Evolutionary conservation across 2,888 invertebrate genomes (phyloP).

Genomic region (Cabera pusaria): DNA sequence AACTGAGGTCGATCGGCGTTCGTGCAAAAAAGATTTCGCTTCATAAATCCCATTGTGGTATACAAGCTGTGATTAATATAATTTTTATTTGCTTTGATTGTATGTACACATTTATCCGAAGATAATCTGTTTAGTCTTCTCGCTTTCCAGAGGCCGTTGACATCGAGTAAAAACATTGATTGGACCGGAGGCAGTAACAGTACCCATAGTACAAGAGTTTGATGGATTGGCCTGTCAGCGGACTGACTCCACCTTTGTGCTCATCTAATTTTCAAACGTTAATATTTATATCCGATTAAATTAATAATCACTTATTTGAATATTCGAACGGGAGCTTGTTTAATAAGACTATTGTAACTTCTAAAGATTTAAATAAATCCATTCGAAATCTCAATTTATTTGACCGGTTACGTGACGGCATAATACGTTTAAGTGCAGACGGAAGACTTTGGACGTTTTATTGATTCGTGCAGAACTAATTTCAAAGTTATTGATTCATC

Average conservation of each 20-base stretch:
- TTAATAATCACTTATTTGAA: conserved; percentile 55
- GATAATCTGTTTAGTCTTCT: conserved; percentile 40
- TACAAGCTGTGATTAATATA: conserved; percentile 60
- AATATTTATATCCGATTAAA: conserved; percentile 58
- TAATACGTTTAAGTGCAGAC: conserved; percentile 14
- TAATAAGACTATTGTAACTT: conserved; percentile 36
- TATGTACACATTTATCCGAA: conserved; percentile 46
- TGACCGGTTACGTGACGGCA: conserved; percentile 13
- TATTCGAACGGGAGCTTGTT: conserved; percentile 46
- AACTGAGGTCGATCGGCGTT: conserved; percentile 39
- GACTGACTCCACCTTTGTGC: conserved; percentile 47
- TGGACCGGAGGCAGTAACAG: conserved; percentile 49
- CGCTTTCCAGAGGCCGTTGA: conserved; percentile 56
- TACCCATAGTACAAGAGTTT: conserved; percentile 53
- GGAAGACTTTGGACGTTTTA: conserved; percentile 20
- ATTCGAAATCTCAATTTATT: conserved; percentile 15
- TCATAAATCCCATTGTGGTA: conserved; percentile 49
- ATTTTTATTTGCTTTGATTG: conserved; percentile 71
- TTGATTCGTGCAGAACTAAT: conserved; percentile 34
- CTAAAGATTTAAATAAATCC: too few species aligned
- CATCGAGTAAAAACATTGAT: conserved; percentile 62
- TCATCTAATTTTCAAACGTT: conserved; percentile 60
- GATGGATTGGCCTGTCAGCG: conserved; percentile 63
- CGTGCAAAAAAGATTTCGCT: conserved; percentile 52
- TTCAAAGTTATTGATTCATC: conserved; percentile 25